Conservation (phyloP, 2,888 invertebrate genomes). For the Erannis defoliaria region DNA sequence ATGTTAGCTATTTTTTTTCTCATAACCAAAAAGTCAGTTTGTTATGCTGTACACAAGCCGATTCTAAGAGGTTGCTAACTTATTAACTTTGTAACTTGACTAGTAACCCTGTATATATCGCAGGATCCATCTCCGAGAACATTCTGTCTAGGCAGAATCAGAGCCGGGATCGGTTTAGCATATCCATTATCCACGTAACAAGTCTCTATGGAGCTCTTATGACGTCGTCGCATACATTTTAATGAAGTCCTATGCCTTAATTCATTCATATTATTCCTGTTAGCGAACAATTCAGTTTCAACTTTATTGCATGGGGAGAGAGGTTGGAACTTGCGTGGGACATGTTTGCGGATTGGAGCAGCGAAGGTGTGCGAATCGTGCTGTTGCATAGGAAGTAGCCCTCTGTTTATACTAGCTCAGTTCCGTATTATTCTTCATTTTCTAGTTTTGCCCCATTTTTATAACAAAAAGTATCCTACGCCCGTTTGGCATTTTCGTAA, state of each 20-base stretch:
- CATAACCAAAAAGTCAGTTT: too few relatives aligned
- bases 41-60: too few relatives aligned
- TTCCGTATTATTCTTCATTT: too few relatives aligned
- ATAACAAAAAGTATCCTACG: too few relatives aligned
- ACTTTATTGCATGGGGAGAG: neutral
- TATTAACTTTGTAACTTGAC: too few relatives aligned
- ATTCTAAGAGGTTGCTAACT: too few relatives aligned
- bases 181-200: slow-evolving; percentile 12
- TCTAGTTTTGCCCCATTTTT: too few relatives aligned
- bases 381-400: slow-evolving; percentile 22
- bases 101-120: too few relatives aligned
- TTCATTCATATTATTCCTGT: slow-evolving; percentile 28
- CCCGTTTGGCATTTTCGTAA: too few relatives aligned
- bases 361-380: slow-evolving; percentile 17
- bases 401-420: neutral
- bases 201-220: slow-evolving; percentile 27
- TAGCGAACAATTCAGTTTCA: slow-evolving; percentile 8
- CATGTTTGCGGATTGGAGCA: slow-evolving; percentile 1
- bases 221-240: slow-evolving; percentile 31
- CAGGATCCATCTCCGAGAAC: slow-evolving; percentile 14
- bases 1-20: too few relatives aligned
- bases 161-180: slow-evolving; percentile 2
- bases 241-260: slow-evolving; percentile 27
- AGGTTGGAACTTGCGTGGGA: slow-evolving; percentile 13
- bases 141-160: slow-evolving; percentile 13